Conservation (phyloP, 1,140 invertebrate species). For the Galendromus occidentalis region DNA sequence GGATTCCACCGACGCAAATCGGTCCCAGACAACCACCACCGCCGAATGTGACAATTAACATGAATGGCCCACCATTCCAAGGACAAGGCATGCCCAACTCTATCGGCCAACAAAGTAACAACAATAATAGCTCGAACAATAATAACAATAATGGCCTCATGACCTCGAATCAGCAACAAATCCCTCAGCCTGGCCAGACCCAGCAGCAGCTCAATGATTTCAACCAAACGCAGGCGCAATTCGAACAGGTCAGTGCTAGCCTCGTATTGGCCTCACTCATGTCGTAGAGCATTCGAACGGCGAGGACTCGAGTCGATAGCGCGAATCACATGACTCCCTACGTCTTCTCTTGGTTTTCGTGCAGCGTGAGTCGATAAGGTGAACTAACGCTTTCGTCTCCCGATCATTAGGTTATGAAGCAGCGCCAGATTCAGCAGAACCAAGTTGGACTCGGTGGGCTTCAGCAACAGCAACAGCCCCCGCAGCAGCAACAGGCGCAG, state of each 20-base stretch:
- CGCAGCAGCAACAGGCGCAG: slow-evolving; percentile 22
- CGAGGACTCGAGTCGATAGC: too few species aligned
- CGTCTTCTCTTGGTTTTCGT: too few species aligned
- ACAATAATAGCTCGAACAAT: slow-evolving; percentile 21
- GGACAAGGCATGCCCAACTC: slow-evolving; percentile 6
- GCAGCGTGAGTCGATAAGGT: too few species aligned
- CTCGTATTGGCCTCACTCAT: too few species aligned
- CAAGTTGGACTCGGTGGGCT: slow-evolving; percentile 8
- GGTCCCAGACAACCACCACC: not conserved
- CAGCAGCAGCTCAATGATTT: slow-evolving; percentile 8
- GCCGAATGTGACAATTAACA: slow-evolving; percentile 20
- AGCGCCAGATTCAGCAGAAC: slow-evolving; percentile 6
- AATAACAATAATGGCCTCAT: too few species aligned
- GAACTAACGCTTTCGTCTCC: not conserved
- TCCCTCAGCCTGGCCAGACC: not conserved
- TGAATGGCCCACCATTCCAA: slow-evolving; percentile 2
- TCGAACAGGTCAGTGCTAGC: not conserved
- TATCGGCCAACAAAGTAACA: slow-evolving; percentile 26
- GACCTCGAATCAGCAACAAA: too few species aligned
- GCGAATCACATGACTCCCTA: too few species aligned
- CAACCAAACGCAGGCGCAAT: slow-evolving; percentile 1
- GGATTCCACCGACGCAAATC: slow-evolving; percentile 13
- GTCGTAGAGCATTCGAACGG: too few species aligned
- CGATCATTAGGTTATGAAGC: slow-evolving; percentile 4
- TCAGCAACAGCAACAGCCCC: slow-evolving; percentile 17